Percentiles rank a stretch among this genome's conserved stretches.
Evolutionary conservation across 1,140 invertebrate genomes (phyloP).

Genomic region (Hesperophylax magnus): DNA sequence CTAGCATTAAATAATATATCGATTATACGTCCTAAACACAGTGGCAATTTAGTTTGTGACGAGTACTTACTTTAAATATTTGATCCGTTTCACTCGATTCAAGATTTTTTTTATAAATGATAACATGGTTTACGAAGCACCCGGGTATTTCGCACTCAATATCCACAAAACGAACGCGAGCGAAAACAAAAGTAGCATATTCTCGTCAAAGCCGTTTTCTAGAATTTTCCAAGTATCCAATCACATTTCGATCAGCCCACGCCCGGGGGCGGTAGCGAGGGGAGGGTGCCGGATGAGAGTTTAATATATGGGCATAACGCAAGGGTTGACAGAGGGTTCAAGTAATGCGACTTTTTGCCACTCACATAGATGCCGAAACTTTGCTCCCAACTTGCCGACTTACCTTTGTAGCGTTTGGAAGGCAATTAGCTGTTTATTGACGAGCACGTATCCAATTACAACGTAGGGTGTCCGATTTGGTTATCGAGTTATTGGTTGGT

Average conservation of each 20-base stretch:
- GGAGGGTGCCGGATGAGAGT: slow-evolving; percentile 14
- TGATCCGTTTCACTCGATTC: too few species aligned
- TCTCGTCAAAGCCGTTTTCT: slow-evolving; percentile 31
- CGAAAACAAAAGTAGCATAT: neutral
- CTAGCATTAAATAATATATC: too few species aligned
- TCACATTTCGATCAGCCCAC: slow-evolving; percentile 43
- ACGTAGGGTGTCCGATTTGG: too few species aligned
- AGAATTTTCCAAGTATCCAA: slow-evolving; percentile 44
- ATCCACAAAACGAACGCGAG: neutral
- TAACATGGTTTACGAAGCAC: too few species aligned
- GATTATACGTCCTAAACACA: too few species aligned
- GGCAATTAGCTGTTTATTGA: too few species aligned
- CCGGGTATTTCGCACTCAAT: neutral
- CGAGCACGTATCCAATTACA: too few species aligned
- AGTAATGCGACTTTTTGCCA: slow-evolving; percentile 33
- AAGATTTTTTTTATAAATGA: too few species aligned
- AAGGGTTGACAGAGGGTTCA: slow-evolving; percentile 5
- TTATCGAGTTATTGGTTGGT: too few species aligned
- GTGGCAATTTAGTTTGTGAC: too few species aligned
- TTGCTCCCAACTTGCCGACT: slow-evolving; percentile 4
- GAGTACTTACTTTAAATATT: too few species aligned
- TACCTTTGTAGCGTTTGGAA: slow-evolving; percentile 2
- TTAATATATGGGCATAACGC: slow-evolving; percentile 30
- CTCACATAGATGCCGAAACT: slow-evolving; percentile 28
- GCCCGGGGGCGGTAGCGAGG: neutral